phyloP scores from a whole-genome alignment of 2,888 invertebrate species.

The Drosophila birchii region DNA sequence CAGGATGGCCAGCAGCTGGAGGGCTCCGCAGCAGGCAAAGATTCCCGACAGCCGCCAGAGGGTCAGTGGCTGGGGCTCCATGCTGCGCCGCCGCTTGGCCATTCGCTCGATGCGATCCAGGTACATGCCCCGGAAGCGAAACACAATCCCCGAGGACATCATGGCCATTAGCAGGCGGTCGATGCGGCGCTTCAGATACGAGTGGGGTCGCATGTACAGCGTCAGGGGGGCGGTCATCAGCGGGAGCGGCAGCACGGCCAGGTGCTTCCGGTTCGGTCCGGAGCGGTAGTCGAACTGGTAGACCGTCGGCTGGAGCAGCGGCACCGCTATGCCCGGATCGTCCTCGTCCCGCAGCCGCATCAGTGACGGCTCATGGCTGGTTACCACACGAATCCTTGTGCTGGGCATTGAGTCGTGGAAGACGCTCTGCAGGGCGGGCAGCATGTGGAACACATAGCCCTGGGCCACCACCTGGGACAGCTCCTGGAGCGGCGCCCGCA shows the following conservation, averaged over 20 bases:
- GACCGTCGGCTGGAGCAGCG: constrained; percentile 49
- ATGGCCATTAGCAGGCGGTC: constrained; percentile 69
- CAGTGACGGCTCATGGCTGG: constrained; percentile 1
- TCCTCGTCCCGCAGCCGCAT: constrained; percentile 45
- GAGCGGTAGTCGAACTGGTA: constrained; percentile 61
- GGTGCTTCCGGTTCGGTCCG: constrained; percentile 32
- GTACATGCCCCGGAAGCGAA: constrained; percentile 63
- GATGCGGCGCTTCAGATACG: constrained; percentile 64
- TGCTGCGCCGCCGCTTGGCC: neutral
- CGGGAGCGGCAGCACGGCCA: constrained; percentile 56
- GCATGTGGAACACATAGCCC: constrained; percentile 63
- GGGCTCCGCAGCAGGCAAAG: constrained; percentile 58
- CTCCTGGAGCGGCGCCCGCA: constrained; percentile 51
- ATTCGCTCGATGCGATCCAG: constrained; percentile 52
- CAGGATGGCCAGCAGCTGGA: constrained; percentile 56
- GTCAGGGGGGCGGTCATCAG: constrained; percentile 73
- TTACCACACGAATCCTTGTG: neutral
- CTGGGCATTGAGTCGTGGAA: constrained; percentile 42
- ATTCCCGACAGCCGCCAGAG: constrained; percentile 68
- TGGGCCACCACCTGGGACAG: constrained; percentile 66
- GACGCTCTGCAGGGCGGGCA: constrained; percentile 51
- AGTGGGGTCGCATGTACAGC: constrained; percentile 77
- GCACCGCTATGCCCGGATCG: constrained; percentile 49
- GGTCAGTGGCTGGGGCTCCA: constrained; percentile 64
- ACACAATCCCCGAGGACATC: constrained; percentile 72